Conservation (phyloP, 2,113 vertebrate species). For the Rhizomys pruinosus region DNA sequence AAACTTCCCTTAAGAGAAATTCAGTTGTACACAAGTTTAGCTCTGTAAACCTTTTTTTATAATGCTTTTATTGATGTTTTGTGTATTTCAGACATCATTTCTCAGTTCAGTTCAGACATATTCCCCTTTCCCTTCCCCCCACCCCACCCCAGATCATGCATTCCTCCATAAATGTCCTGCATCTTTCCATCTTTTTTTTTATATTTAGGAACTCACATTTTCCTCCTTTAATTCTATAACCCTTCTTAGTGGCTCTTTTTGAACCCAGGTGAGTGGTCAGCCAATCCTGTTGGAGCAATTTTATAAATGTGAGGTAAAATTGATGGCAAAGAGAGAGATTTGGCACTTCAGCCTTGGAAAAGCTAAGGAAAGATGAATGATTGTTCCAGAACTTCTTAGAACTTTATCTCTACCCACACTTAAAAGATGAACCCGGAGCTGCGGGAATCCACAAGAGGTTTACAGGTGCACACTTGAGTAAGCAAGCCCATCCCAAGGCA, state of each 20-base stretch:
- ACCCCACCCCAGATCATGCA: no score
- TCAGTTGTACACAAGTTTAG: conserved; percentile 33
- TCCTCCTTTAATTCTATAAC: conserved; percentile 49
- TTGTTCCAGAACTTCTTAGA: neutral
- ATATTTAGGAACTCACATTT: no score
- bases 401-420: neutral
- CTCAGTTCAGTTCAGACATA: no score
- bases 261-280: conserved; percentile 1
- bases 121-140: no score
- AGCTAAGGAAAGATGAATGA: conserved; percentile 35
- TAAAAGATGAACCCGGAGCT: rapidly evolving
- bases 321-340: conserved; percentile 33
- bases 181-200: no score
- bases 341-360: conserved; percentile 52
- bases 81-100: no score
- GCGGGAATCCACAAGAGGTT: neutral
- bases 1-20: conserved; percentile 60
- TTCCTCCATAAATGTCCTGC: no score
- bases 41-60: conserved; percentile 52
- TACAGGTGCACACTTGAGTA: neutral
- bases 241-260: conserved; percentile 9
- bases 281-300: conserved; percentile 16
- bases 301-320: conserved; percentile 20
- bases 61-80: no score
- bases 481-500: neutral